Conservation (phyloP, 2,113 vertebrate genomes). For the Pseudorectes ferrugineus region DNA sequence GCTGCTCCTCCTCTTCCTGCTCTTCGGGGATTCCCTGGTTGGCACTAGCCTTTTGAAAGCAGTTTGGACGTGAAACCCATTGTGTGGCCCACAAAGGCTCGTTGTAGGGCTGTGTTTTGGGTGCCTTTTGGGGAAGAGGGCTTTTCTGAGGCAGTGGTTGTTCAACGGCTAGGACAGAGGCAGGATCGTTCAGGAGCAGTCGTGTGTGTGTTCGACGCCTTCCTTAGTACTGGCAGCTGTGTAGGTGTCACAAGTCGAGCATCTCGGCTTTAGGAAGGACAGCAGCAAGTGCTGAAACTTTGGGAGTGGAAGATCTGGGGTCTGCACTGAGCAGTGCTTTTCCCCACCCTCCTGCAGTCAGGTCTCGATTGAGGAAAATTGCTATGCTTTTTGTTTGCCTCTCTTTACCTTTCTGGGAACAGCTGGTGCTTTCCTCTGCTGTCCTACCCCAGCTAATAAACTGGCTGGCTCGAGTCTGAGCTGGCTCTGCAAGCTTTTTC, state of each 20-base stretch:
- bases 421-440: background rate
- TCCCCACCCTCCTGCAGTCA: background rate
- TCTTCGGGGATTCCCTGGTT: background rate
- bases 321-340: background rate
- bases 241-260: background rate
- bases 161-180: background rate
- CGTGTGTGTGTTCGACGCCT: background rate
- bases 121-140: background rate
- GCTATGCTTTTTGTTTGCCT: background rate
- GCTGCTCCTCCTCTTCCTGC: background rate
- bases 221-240: background rate
- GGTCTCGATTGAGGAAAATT: background rate
- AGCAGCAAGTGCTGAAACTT: conserved; percentile 65
- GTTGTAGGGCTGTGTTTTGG: background rate
- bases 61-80: background rate
- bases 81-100: fast-evolving
- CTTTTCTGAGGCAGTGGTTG: background rate
- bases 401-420: background rate
- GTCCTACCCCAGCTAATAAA: background rate
- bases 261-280: conserved; percentile 9
- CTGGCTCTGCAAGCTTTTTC: background rate
- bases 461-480: background rate
- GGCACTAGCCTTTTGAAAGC: background rate
- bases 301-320: background rate
- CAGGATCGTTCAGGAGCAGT: background rate